Conservation (phyloP, 2,888 invertebrate species). For the Scaptomyza flava region DNA sequence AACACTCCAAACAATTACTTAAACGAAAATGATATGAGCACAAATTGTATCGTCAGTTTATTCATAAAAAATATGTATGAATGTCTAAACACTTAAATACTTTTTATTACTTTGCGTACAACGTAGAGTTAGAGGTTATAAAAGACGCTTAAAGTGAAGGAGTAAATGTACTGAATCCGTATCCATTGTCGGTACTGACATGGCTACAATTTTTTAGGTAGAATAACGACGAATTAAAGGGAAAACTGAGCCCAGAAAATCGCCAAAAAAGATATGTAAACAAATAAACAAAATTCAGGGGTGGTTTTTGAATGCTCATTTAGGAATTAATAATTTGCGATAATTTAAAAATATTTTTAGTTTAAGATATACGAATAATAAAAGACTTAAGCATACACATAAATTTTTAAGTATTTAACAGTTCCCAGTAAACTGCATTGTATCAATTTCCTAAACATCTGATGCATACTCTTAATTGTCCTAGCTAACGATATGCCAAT, state of each 20-base stretch:
- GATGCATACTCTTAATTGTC: background rate
- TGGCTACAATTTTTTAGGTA: no score
- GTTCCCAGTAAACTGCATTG: background rate
- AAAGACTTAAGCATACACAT: no score
- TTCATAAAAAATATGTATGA: conserved; percentile 18
- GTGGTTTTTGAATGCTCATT: no score
- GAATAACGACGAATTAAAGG: no score
- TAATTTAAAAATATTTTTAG: no score
- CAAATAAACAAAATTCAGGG: no score
- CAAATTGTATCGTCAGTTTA: conserved; percentile 35
- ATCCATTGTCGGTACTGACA: no score
- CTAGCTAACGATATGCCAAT: no score
- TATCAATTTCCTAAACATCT: background rate
- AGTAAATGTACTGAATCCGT: background rate
- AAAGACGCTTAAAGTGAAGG: conserved; percentile 2
- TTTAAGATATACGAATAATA: no score
- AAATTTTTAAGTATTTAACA: background rate
- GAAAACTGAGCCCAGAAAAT: no score
- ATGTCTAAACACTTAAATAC: conserved; percentile 11
- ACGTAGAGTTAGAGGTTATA: conserved; percentile 6
- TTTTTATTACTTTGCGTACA: conserved; percentile 31
- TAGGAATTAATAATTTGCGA: no score
- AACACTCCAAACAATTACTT: conserved; percentile 55
- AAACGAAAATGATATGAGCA: conserved; percentile 41
- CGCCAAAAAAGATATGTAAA: no score